phyloP scores from a whole-genome alignment of 2,113 vertebrate genomes.

The Oceanites oceanicus region DNA sequence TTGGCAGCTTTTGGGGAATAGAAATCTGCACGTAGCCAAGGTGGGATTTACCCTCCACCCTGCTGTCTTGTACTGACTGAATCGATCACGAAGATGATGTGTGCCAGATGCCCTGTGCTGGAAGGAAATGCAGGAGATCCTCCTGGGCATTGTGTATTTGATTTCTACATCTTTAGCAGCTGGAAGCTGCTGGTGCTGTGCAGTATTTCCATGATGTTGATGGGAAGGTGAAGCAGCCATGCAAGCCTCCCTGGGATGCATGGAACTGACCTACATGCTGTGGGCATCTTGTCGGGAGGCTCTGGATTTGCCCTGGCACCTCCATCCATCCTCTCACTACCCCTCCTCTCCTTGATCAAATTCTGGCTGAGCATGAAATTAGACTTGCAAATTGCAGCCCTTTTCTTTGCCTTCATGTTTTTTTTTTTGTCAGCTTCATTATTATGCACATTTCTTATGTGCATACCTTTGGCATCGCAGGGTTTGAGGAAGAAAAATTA shows the following conservation, averaged over 20 bases:
- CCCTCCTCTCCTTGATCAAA: background rate
- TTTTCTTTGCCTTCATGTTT: background rate
- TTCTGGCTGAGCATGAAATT: background rate
- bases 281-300: background rate
- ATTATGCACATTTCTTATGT: background rate
- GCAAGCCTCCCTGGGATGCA: background rate
- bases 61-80: background rate
- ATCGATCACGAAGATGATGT: background rate
- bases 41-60: background rate
- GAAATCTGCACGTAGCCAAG: background rate
- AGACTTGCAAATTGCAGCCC: background rate
- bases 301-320: background rate
- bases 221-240: background rate
- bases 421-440: background rate
- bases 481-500: background rate
- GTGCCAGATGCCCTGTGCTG: background rate
- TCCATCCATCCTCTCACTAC: background rate
- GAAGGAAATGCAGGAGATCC: background rate
- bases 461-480: background rate
- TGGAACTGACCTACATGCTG: background rate
- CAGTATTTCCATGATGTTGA: background rate
- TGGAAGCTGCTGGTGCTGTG: background rate
- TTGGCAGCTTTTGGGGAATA: background rate
- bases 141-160: background rate
- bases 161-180: background rate